Evolutionary conservation across 2,797 vertebrate genomes (phyloP).

Genomic region (Sebastes diaconus): DNA sequence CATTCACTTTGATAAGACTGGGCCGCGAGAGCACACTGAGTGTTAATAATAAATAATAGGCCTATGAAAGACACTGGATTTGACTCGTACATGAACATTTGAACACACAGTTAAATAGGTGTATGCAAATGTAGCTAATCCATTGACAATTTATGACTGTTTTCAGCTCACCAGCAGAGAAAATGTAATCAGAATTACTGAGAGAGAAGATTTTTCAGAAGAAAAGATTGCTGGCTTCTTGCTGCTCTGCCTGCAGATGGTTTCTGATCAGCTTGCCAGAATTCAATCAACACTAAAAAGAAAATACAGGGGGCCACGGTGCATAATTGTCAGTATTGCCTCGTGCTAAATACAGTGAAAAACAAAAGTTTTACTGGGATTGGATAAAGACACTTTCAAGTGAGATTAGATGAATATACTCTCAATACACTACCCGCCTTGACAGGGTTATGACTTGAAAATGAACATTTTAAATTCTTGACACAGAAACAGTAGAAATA

Average conservation of each 20-base stretch:
- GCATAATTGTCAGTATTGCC: not conserved
- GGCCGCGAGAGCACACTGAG: not conserved
- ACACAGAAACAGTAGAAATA: not conserved
- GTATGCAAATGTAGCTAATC: not conserved
- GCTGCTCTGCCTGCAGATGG: not conserved
- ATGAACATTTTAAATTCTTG: slow-evolving; percentile 12
- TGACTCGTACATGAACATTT: not conserved
- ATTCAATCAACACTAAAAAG: slow-evolving; percentile 12
- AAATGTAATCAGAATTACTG: not conserved
- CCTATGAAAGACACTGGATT: not conserved
- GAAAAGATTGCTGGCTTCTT: not conserved
- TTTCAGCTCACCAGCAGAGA: not conserved
- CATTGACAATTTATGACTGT: not conserved
- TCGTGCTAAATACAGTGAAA: not conserved
- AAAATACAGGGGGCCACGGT: not conserved
- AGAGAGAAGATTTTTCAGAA: not conserved
- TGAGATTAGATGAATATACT: not conserved
- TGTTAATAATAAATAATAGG: not conserved
- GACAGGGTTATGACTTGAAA: slow-evolving; percentile 1
- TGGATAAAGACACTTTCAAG: not conserved
- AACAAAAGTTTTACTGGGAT: not conserved
- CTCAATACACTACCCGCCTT: not conserved
- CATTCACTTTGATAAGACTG: slow-evolving; percentile 11
- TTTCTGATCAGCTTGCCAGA: slow-evolving; percentile 9
- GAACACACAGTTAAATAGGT: not conserved